Evolutionary conservation across 2,113 vertebrate genomes (phyloP), one percentile per base, ranked within the genome.

Genomic region (Rhadina sibilatrix): DNA sequence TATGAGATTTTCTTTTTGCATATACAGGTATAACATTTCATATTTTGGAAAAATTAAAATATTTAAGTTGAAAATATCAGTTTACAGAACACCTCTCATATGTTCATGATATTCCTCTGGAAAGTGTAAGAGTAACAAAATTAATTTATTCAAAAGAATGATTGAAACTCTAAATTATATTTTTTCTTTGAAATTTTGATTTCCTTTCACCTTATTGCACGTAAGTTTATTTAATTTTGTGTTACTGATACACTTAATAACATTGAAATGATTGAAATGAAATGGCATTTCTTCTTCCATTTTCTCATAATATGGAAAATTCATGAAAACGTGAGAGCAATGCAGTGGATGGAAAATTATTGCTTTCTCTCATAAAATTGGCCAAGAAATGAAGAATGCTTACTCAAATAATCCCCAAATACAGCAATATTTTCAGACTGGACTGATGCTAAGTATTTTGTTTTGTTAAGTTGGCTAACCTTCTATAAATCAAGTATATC

Each of bases 221-320:
- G 14, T 12, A 79, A 59, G 12, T n/a, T 47, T 57, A 38, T 91
- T 87, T 90, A 30, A 53, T 87, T 94, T 69, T 6, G 10, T 47
- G 71, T 77, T 57, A 42, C 16, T 79, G 46, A 28, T 40, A 79
- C 30, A 31, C 28, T 69, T 49, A 53, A 24, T 79, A 76, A 46
- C 50, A 31, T 1, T 70, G 40, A 66, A 93, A 84, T 47, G 21
- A 50, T 40, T 40, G 40, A 14, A 40, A 40, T 40, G 40, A 40
- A 40, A 40, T 40, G 35, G 35, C n/a, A 37, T 90, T 93, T 89
- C 37, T 89, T 86, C 57, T 82, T 84, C 61, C 33, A 59, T 77
- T 87, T 95, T 83, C 70, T 89, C 70, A 77, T 65, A 50, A 30
- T 56, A 71, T 30, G 68, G 81, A 97, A 95, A 96, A 91, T 35